phyloP scores from a whole-genome alignment of 2,113 vertebrate species.

The Athene noctua region DNA sequence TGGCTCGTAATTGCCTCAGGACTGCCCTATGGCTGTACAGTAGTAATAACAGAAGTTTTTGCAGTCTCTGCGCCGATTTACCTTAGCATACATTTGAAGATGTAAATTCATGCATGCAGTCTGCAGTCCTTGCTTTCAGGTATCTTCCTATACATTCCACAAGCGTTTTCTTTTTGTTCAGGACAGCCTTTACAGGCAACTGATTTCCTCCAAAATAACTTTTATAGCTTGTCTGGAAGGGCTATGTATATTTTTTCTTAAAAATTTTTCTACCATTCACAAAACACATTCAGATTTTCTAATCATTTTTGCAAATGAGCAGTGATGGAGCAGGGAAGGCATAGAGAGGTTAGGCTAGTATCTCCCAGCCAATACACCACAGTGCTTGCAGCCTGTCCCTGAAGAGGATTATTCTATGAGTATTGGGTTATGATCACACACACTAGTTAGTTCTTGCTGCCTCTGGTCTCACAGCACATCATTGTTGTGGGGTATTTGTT shows the following conservation, averaged over 20 bases:
- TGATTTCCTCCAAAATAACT: neutral
- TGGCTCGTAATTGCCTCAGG: neutral
- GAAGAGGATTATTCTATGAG: neutral
- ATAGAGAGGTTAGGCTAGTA: neutral
- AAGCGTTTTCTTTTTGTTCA: neutral
- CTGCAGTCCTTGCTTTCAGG: neutral
- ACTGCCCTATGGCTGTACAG: neutral
- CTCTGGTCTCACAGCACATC: neutral
- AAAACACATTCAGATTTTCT: neutral
- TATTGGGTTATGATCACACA: neutral
- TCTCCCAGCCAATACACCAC: fast-evolving
- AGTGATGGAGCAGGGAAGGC: neutral
- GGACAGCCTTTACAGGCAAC: neutral
- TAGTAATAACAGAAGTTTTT: neutral
- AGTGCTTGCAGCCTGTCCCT: neutral
- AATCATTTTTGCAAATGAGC: neutral
- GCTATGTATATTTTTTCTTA: neutral
- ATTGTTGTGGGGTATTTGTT: neutral
- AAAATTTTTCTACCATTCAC: neutral
- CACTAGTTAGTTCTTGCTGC: neutral
- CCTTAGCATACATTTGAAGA: neutral
- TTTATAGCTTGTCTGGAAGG: neutral
- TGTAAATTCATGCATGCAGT: neutral
- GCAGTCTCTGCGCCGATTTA: neutral
- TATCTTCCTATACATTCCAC: neutral